phyloP scores from a whole-genome alignment of 1,140 invertebrate genomes.

The Drosophila funebris region DNA sequence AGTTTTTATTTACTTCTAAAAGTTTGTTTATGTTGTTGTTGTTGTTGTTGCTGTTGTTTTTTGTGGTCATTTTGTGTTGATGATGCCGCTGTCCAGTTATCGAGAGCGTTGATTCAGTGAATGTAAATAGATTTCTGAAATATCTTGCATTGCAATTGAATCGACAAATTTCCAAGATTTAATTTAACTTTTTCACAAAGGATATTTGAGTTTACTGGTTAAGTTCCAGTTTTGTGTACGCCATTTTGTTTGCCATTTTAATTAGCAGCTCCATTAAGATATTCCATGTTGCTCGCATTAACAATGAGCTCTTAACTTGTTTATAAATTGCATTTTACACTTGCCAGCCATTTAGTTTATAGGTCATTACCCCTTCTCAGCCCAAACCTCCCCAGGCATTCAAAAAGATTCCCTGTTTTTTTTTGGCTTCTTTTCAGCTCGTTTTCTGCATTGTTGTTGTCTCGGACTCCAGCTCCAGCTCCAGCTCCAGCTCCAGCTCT shows the following conservation, averaged over 20 bases:
- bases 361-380: slow-evolving; percentile 12
- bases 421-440: neutral
- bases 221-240: too few relatives aligned
- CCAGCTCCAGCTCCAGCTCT: too few relatives aligned
- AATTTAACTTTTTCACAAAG: too few relatives aligned
- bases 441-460: neutral
- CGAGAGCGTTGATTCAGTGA: slow-evolving; percentile 40
- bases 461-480: too few relatives aligned
- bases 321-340: slow-evolving; percentile 44
- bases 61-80: slow-evolving; percentile 33
- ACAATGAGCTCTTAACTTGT: slow-evolving; percentile 32
- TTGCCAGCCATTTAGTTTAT: slow-evolving; percentile 45
- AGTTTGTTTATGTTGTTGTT: slow-evolving; percentile 29
- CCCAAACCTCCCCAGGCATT: neutral
- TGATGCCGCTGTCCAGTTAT: slow-evolving; percentile 25
- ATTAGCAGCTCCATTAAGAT: slow-evolving; percentile 58
- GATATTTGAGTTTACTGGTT: neutral
- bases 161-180: too few relatives aligned
- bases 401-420: too few relatives aligned
- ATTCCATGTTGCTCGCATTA: slow-evolving; percentile 16
- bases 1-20: slow-evolving; percentile 25
- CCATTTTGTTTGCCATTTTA: slow-evolving; percentile 42
- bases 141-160: neutral
- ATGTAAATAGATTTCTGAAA: slow-evolving; percentile 48
- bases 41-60: slow-evolving; percentile 3